Percentiles rank a stretch among this genome's conserved stretches.
Evolutionary conservation across 2,888 invertebrate species (phyloP).

Genomic region (Drosophila birchii): DNA sequence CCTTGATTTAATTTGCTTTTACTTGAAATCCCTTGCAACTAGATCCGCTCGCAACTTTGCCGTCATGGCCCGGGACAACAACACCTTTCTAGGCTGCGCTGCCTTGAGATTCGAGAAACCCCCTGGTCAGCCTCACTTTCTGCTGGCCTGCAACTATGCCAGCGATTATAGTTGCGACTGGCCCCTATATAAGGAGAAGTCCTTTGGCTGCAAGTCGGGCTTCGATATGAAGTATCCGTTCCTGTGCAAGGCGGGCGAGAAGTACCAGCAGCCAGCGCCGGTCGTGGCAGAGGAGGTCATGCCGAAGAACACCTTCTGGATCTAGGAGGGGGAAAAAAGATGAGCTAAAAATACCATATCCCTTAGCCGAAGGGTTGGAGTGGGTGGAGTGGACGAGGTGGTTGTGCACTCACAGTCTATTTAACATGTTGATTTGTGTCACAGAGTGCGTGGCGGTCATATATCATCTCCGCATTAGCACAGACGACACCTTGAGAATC

Average conservation of each 20-base stretch:
- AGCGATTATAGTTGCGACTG: constrained; percentile 43
- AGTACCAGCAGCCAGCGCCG: constrained; percentile 40
- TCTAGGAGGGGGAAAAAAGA: background rate
- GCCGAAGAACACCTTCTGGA: background rate
- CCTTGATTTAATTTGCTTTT: background rate
- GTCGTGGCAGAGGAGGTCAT: constrained; percentile 22
- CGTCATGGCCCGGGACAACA: constrained; percentile 65
- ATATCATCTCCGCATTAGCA: constrained; percentile 69
- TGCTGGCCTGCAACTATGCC: constrained; percentile 69
- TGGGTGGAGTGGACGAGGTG: constrained; percentile 1
- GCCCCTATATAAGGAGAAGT: constrained; percentile 56
- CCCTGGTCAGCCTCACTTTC: constrained; percentile 37
- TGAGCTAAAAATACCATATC: constrained; percentile 22
- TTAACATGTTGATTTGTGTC: constrained; percentile 69
- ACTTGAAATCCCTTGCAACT: background rate
- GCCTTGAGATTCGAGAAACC: constrained; percentile 46
- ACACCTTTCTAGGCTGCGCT: constrained; percentile 66
- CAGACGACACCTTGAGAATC: constrained; percentile 49
- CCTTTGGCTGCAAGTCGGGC: constrained; percentile 54
- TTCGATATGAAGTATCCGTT: constrained; percentile 43
- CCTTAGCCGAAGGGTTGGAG: background rate
- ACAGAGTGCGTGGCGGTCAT: constrained; percentile 54
- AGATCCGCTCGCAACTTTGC: constrained; percentile 65
- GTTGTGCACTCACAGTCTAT: constrained; percentile 49
- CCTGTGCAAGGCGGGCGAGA: constrained; percentile 58